A percentile compares a stretch with the other conserved stretches of the same genome.
These are phyloP conservation scores for Harpagoxenus sublaevis DNA, from an alignment of 2,888 invertebrate genomes.

Conservation along the genomic window DNA sequence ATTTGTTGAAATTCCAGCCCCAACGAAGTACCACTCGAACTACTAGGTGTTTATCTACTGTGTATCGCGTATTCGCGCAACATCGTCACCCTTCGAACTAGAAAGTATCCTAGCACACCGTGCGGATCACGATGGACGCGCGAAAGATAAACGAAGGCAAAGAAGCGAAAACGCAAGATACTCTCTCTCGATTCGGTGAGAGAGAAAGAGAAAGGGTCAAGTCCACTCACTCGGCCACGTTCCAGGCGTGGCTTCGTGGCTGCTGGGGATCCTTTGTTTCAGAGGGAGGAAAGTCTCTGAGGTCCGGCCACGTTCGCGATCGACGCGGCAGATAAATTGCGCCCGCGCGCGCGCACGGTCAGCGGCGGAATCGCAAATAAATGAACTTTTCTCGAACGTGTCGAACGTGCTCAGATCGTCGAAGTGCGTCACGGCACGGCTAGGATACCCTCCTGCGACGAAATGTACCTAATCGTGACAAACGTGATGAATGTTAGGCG, in stretches of 20 bases:
- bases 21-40: background rate
- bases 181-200: constrained; percentile 3
- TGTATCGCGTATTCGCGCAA: constrained; percentile 31
- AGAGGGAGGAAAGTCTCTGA: constrained; percentile 36
- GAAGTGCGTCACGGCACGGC: background rate
- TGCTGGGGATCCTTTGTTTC: constrained; percentile 61
- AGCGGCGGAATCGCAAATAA: constrained; percentile 58
- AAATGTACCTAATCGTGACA: constrained; percentile 16
- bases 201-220: constrained; percentile 29
- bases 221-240: constrained; percentile 52
- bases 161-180: constrained; percentile 5
- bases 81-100: constrained; percentile 12
- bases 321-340: constrained; percentile 56
- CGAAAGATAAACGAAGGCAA: constrained; percentile 10
- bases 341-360: constrained; percentile 38
- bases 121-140: background rate
- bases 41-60: background rate
- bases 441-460: background rate
- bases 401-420: constrained; percentile 9
- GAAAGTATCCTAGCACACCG: background rate
- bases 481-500: constrained; percentile 18
- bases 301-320: constrained; percentile 54
- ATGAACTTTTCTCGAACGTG: constrained; percentile 60
- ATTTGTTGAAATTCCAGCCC: constrained; percentile 67
- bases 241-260: constrained; percentile 58